These are phyloP conservation scores for Euura saliciscinereae DNA, from an alignment of 1,140 invertebrate species.

Conservation along the genomic window DNA sequence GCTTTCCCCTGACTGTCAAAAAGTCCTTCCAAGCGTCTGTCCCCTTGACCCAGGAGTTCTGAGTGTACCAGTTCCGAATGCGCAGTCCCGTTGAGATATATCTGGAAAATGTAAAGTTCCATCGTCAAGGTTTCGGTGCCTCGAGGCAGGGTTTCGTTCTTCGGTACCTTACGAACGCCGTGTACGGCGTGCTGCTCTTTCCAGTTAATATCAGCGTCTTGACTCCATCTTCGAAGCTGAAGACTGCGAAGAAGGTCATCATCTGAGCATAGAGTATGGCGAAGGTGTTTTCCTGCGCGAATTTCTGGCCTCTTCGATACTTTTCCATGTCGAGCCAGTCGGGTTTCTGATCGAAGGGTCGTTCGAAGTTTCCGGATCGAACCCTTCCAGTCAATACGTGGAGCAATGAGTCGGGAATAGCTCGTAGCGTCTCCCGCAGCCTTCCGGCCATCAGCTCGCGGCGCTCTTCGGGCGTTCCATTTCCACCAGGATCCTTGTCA, in stretches of 20 bases:
- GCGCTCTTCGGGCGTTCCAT: too few species aligned
- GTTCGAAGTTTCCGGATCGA: background rate
- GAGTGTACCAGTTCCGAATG: conserved; percentile 60
- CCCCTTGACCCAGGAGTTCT: conserved; percentile 54
- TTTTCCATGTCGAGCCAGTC: background rate
- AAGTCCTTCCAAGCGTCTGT: conserved; percentile 55
- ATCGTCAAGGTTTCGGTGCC: background rate
- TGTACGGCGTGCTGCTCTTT: conserved; percentile 62
- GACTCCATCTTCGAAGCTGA: conserved; percentile 68
- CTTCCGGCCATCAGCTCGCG: background rate
- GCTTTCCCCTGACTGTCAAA: conserved; percentile 55
- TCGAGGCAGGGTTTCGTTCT: background rate
- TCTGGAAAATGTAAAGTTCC: conserved; percentile 29
- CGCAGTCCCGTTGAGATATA: conserved; percentile 59
- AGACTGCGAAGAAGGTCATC: conserved; percentile 64
- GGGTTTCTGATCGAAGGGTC: background rate
- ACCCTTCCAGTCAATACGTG: background rate
- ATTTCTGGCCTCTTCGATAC: conserved; percentile 65
- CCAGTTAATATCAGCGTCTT: conserved; percentile 66
- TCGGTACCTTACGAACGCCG: conserved; percentile 73
- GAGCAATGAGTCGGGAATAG: background rate
- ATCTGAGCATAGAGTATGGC: conserved; percentile 65
- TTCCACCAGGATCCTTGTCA: background rate
- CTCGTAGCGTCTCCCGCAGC: background rate
- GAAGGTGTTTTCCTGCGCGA: conserved; percentile 65